These are phyloP conservation scores for Brachionus manjavacas DNA, from an alignment of 1,140 invertebrate genomes.

Conservation along the genomic window DNA sequence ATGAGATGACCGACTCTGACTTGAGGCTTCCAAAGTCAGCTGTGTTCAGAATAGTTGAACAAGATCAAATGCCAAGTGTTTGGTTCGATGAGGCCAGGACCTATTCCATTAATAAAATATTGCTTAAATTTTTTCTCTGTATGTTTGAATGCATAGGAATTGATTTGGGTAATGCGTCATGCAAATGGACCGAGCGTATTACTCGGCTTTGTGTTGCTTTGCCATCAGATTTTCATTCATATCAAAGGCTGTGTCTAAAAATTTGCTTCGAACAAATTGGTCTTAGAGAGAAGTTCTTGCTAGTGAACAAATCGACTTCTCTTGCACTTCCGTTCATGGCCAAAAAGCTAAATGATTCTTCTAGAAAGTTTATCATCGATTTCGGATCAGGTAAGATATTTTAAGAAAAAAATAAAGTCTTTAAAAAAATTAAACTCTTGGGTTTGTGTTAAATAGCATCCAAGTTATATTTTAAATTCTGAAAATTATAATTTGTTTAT, in stretches of 20 bases:
- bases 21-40: not conserved
- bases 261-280: conserved; percentile 35
- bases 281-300: not conserved
- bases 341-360: not conserved
- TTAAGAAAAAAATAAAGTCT: not conserved
- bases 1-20: not conserved
- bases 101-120: not conserved
- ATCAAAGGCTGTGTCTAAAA: conserved; percentile 9
- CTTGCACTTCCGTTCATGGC: conserved; percentile 15
- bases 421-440: too few relatives aligned
- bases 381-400: conserved; percentile 1
- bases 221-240: conserved; percentile 25
- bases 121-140: not conserved
- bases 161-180: not conserved
- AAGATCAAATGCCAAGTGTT: not conserved
- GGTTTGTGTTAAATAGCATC: too few relatives aligned
- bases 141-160: conserved; percentile 6
- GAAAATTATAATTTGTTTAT: too few relatives aligned
- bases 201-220: not conserved
- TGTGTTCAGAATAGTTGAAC: not conserved
- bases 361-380: conserved; percentile 19
- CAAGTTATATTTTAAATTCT: too few relatives aligned
- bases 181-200: not conserved
- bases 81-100: not conserved
- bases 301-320: conserved; percentile 15